Conservation (phyloP, 2,888 invertebrate genomes). For the Philhelius pedissequus region DNA sequence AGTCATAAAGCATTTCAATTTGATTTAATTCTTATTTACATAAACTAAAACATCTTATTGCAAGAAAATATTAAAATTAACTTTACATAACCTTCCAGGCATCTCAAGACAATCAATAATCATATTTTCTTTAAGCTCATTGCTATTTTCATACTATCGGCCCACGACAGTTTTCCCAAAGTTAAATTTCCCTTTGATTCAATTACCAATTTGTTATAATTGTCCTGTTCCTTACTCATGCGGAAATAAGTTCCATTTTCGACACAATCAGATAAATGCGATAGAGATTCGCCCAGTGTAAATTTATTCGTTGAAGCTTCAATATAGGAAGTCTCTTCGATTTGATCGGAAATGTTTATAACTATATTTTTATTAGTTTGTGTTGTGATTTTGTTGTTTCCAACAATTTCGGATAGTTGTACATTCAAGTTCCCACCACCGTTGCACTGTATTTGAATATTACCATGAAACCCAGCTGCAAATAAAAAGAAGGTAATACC, state of each 20-base stretch:
- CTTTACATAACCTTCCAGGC: not conserved
- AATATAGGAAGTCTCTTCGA: conserved; percentile 74
- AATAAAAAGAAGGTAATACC: not conserved
- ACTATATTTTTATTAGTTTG: conserved; percentile 72
- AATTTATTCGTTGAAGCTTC: conserved; percentile 72
- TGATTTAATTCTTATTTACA: too few species aligned
- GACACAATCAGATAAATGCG: conserved; percentile 73
- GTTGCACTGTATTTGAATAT: conserved; percentile 73
- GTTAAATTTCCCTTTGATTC: conserved; percentile 72
- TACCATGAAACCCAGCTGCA: conserved; percentile 77
- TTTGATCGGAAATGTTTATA: conserved; percentile 76
- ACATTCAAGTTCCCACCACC: conserved; percentile 74
- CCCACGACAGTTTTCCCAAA: conserved; percentile 77
- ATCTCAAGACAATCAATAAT: conserved; percentile 16
- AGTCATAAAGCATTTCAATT: too few species aligned
- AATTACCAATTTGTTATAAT: conserved; percentile 71
- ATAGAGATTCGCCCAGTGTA: conserved; percentile 71
- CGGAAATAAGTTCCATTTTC: conserved; percentile 72
- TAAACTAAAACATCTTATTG: not conserved
- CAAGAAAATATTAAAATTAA: conserved; percentile 22
- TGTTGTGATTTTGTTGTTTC: conserved; percentile 73
- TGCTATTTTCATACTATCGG: conserved; percentile 72
- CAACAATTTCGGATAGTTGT: conserved; percentile 76
- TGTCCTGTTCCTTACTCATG: conserved; percentile 70
- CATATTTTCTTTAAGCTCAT: conserved; percentile 56